Percentiles rank a stretch among this genome's conserved stretches.
These are phyloP conservation scores for Lutjanus campechanus DNA, from an alignment of 2,797 vertebrate genomes.

Conservation along the genomic window DNA sequence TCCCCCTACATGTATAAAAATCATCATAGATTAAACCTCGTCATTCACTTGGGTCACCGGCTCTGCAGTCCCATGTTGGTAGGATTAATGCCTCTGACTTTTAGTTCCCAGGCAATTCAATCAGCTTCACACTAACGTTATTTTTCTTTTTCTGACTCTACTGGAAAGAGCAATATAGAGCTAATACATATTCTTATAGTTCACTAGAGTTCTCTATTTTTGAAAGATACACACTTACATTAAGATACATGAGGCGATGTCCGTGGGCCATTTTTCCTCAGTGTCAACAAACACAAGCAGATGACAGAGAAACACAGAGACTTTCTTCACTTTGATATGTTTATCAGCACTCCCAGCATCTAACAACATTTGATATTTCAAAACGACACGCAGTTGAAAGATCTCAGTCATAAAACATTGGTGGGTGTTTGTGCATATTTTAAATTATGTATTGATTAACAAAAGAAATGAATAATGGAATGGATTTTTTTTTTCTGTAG, in stretches of 20 bases:
- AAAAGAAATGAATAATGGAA: background rate
- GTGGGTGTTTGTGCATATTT: background rate
- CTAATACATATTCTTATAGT: background rate
- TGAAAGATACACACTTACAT: constrained; percentile 7
- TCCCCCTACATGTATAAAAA: background rate
- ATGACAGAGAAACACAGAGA: constrained; percentile 17
- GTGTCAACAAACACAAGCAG: constrained; percentile 28
- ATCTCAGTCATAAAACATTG: background rate
- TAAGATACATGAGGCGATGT: constrained; percentile 20
- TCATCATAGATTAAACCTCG: constrained; percentile 17
- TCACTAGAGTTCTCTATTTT: background rate
- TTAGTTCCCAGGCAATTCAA: constrained; percentile 22
- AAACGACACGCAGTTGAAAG: background rate
- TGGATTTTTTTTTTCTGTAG: background rate
- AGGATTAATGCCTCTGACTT: constrained; percentile 14
- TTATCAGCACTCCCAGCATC: constrained; percentile 18
- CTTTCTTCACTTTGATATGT: constrained; percentile 25
- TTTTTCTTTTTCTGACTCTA: constrained; percentile 15
- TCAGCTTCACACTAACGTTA: constrained; percentile 16
- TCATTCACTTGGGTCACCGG: constrained; percentile 21
- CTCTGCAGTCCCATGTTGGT: background rate
- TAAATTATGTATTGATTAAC: background rate
- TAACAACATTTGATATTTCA: constrained; percentile 1
- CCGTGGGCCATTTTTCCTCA: constrained; percentile 3
- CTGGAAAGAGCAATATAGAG: constrained; percentile 4